Evolutionary conservation across 2,113 vertebrate genomes (phyloP), one percentile per base, ranked within the genome.

Genomic region (Python bivittatus): DNA sequence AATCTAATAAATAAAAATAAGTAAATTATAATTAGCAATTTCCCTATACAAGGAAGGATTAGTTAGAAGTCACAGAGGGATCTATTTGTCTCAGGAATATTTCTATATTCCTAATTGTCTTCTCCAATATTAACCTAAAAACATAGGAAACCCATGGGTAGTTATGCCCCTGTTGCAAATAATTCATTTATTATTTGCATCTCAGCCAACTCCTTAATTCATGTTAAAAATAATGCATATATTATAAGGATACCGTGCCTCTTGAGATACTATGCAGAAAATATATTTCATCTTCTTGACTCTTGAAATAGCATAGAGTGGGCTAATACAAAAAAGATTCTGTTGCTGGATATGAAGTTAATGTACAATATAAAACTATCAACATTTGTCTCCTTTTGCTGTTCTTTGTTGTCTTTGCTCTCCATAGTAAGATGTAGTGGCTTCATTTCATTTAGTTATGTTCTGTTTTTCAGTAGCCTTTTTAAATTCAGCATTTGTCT

Each of bases 331-430:
- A 84, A 84, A 86, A 95, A 90, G 91, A 68, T 85, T 79, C 91
- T 90, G 38, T 22, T 92, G 92, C 86, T 92, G 96, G 92, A 96
- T 94, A 88, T 84, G 92, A 96, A 97, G 95, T 96, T 97, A 97
- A 97, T 97, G 88, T 48, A 23, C 22, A 93, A 94, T 92, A 94
- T 90, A 56, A 95, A 95, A 96, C 94, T 95, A 89, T 44, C 88
- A 93, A 86, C 90, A 88, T 94, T 95, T 95, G 61, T 48, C 90
- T 96, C 95, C 92, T 85, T 94, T 90, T 93, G 88, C 86, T 94
- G 90, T 85, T 88, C 92, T 88, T 58, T 92, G 60, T 84, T 91
- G 91, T 91, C 89, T 68, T 13, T 60, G 83, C 89, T 61, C 85
- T 95, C 96, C 92, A 88, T 93, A 94, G 93, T 91, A 94, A 94